A percentile compares a stretch with the other conserved stretches of the same genome.
phyloP scores from a whole-genome alignment of 2,888 invertebrate genomes.

The Ecdyonurus torrentis region DNA sequence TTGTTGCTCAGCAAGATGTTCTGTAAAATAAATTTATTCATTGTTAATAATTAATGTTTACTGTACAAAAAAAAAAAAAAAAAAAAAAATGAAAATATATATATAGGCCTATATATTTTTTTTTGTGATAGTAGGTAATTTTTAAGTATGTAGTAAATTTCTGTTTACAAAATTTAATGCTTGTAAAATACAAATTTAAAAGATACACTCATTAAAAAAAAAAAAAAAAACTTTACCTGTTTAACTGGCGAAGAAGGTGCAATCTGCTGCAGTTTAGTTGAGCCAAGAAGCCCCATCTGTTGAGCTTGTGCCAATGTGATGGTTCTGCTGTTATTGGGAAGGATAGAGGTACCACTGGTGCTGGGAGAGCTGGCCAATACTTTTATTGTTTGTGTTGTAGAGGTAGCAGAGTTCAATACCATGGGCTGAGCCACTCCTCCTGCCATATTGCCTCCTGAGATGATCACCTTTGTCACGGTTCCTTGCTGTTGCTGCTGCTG shows the following conservation, averaged over 20 bases:
- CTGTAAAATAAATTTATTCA: constrained; percentile 15
- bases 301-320: constrained; percentile 46
- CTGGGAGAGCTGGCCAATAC: constrained; percentile 5
- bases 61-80: too few species aligned
- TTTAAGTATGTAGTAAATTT: too few species aligned
- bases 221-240: too few species aligned
- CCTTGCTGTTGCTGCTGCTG: neutral
- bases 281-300: constrained; percentile 37
- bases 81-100: too few species aligned
- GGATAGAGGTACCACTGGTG: constrained; percentile 11
- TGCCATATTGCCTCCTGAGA: constrained; percentile 18
- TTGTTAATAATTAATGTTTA: constrained; percentile 8
- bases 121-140: too few species aligned
- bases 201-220: too few species aligned
- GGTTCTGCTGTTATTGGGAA: constrained; percentile 32
- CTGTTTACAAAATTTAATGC: too few species aligned
- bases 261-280: constrained; percentile 31
- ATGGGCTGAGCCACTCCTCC: constrained; percentile 9
- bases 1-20: constrained; percentile 33
- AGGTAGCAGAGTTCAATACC: neutral
- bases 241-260: constrained; percentile 22
- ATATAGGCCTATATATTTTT: too few species aligned
- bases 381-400: constrained; percentile 7
- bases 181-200: too few species aligned
- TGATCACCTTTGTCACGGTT: constrained; percentile 23